phyloP scores from a whole-genome alignment of 2,797 vertebrate genomes.

The Lates japonicus region DNA sequence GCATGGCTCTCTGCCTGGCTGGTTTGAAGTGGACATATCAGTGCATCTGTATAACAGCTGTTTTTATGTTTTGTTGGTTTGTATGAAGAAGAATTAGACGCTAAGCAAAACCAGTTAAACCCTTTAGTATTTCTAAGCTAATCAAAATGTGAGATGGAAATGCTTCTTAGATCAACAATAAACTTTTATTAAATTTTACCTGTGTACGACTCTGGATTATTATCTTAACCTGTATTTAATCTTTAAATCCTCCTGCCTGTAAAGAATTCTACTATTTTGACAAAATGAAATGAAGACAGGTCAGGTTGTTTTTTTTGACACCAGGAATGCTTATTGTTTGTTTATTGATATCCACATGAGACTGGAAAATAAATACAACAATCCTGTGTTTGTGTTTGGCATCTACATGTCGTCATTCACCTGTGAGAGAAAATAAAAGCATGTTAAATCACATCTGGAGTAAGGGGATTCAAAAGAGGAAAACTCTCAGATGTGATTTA shows the following conservation, averaged over 20 bases:
- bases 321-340: conserved; percentile 51
- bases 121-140: conserved; percentile 5
- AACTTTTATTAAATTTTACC: conserved; percentile 44
- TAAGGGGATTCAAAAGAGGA: neutral
- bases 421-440: conserved; percentile 39
- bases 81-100: conserved; percentile 11
- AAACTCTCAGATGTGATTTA: no score
- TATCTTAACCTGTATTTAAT: neutral
- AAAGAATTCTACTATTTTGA: neutral
- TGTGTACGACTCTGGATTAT: neutral
- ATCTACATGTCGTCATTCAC: conserved; percentile 34
- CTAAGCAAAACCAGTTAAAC: neutral
- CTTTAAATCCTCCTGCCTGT: neutral
- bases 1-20: conserved; percentile 32
- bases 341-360: conserved; percentile 6
- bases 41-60: conserved; percentile 3
- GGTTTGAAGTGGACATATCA: conserved; percentile 13
- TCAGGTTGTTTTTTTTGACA: conserved; percentile 23
- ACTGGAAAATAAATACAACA: conserved; percentile 38
- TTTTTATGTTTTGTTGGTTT: conserved; percentile 40
- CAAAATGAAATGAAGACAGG: neutral
- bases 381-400: neutral
- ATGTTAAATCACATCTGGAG: neutral
- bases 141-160: conserved; percentile 36
- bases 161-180: conserved; percentile 58